Conservation (phyloP, 2,888 invertebrate species). For the Andrena trimmerana region DNA sequence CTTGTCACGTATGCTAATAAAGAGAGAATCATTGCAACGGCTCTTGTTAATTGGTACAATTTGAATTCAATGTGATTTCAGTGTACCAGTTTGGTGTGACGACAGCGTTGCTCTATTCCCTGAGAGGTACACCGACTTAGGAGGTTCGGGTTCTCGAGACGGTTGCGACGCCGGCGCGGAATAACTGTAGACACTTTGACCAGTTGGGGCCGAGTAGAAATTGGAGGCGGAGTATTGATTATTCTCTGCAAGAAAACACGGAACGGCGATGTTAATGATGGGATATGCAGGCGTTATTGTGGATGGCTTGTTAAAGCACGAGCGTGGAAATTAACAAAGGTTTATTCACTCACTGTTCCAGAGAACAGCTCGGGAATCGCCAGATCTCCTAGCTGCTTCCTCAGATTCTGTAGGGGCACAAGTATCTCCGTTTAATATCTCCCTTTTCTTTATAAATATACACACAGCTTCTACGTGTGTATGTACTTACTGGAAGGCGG, state of each 20-base stretch:
- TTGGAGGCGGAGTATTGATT: slow-evolving; percentile 84
- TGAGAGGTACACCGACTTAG: slow-evolving; percentile 81
- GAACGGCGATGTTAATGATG: neutral
- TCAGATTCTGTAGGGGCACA: slow-evolving; percentile 88
- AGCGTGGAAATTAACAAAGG: slow-evolving; percentile 49
- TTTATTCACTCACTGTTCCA: slow-evolving; percentile 92
- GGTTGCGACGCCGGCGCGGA: slow-evolving; percentile 80
- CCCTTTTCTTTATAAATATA: slow-evolving; percentile 44
- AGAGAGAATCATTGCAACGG: slow-evolving; percentile 17
- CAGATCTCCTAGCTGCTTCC: slow-evolving; percentile 92
- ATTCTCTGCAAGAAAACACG: slow-evolving; percentile 77
- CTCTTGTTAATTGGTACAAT: neutral
- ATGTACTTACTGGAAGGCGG: slow-evolving; percentile 86
- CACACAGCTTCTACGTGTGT: neutral
- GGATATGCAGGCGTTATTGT: neutral
- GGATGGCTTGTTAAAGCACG: slow-evolving; percentile 44
- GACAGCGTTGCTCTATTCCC: slow-evolving; percentile 78
- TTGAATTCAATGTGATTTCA: neutral
- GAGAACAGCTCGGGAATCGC: slow-evolving; percentile 92
- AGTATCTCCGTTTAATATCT: slow-evolving; percentile 73
- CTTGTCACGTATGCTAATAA: slow-evolving; percentile 81
- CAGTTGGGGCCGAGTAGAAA: slow-evolving; percentile 81
- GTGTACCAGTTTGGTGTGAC: slow-evolving; percentile 79
- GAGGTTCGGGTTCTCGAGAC: slow-evolving; percentile 80
- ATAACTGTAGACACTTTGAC: slow-evolving; percentile 84